phyloP scores from a whole-genome alignment of 2,888 invertebrate genomes.

The Drosophila tripunctata region DNA sequence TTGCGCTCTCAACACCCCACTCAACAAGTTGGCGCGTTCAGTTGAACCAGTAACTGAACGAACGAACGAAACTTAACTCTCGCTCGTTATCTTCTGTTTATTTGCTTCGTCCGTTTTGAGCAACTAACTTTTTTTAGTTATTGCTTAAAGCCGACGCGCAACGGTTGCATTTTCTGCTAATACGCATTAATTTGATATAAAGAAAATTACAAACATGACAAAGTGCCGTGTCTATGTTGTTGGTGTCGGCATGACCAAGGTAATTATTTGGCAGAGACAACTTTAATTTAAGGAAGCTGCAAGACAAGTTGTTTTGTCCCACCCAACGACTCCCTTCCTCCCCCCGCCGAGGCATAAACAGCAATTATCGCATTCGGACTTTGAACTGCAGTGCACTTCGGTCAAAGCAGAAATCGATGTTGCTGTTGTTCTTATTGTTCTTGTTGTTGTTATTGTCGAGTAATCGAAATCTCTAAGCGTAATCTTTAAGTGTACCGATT shows the following conservation, averaged over 20 bases:
- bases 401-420: conserved; percentile 36
- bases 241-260: conserved; percentile 99
- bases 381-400: conserved; percentile 64
- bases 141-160: conserved; percentile 23
- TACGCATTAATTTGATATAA: background rate
- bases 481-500: conserved; percentile 39
- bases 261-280: conserved; percentile 79
- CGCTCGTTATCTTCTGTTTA: conserved; percentile 10
- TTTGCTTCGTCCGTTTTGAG: conserved; percentile 10
- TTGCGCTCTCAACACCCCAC: too few relatives aligned
- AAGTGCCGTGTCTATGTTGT: conserved; percentile 91
- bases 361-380: conserved; percentile 54
- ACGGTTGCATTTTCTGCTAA: conserved; percentile 21
- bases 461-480: conserved; percentile 31
- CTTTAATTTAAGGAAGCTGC: conserved; percentile 11
- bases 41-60: background rate
- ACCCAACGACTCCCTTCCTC: background rate
- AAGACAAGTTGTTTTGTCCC: conserved; percentile 14
- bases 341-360: background rate
- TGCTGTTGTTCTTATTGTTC: too few relatives aligned
- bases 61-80: background rate
- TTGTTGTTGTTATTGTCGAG: too few relatives aligned
- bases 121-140: conserved; percentile 36
- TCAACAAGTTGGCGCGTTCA: background rate
- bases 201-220: conserved; percentile 66